A percentile compares a stretch with the other conserved stretches of the same genome.
Evolutionary conservation across 64 coral and sea anemone species (phyloP).

Genomic region (Catalaphyllia jardinei): DNA sequence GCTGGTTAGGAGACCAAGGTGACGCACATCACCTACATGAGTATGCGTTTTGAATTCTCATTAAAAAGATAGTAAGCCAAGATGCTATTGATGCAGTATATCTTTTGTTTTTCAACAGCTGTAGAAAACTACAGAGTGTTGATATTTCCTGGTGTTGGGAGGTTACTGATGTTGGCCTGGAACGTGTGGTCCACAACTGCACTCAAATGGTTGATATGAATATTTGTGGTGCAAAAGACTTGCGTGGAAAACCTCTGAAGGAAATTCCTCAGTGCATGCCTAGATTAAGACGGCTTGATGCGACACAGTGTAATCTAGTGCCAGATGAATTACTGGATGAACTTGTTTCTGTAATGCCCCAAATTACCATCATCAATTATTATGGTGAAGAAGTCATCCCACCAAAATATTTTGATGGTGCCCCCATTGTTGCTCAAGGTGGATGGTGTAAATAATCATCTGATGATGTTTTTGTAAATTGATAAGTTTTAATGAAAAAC

Average conservation of each 20-base stretch:
- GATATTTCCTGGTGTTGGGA: slow-evolving; percentile 97
- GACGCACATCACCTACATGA: too few species aligned
- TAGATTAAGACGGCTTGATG: slow-evolving; percentile 70
- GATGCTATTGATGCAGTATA: too few species aligned
- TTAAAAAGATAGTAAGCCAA: not conserved
- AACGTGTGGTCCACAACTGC: slow-evolving; percentile 57
- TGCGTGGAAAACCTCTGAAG: slow-evolving; percentile 67
- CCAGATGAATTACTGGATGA: slow-evolving; percentile 78
- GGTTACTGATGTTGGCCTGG: slow-evolving; percentile 79
- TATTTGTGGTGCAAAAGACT: slow-evolving; percentile 65
- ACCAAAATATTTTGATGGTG: not conserved
- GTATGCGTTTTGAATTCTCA: too few species aligned
- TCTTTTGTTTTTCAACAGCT: slow-evolving; percentile 65
- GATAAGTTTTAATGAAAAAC: too few species aligned
- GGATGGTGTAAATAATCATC: not conserved
- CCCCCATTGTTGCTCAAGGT: not conserved
- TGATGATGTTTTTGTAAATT: too few species aligned
- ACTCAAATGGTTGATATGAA: slow-evolving; percentile 51
- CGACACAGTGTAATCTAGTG: slow-evolving; percentile 83
- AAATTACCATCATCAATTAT: slow-evolving; percentile 72
- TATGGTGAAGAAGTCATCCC: slow-evolving; percentile 75
- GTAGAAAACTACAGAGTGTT: slow-evolving; percentile 66
- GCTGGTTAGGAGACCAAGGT: too few species aligned
- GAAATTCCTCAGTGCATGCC: slow-evolving; percentile 52
- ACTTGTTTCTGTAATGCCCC: slow-evolving; percentile 57